Conservation (phyloP, 2,797 vertebrate genomes). For the Melanotaenia maccullochi region DNA sequence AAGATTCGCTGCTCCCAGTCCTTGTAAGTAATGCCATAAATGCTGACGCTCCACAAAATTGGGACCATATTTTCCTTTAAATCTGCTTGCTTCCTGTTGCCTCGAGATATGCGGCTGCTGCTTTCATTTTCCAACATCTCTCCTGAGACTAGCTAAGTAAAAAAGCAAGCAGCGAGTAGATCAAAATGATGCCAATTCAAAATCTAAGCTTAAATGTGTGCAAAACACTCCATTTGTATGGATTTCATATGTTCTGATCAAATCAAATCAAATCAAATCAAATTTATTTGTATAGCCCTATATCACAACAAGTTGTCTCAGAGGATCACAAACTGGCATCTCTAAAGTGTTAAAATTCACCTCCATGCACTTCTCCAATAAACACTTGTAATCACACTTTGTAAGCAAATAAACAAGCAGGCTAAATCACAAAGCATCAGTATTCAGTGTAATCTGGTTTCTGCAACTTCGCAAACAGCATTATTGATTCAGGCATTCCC, state of each 20-base stretch:
- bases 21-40: neutral
- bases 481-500: neutral
- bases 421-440: neutral
- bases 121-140: neutral
- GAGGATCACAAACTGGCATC: neutral
- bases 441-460: neutral
- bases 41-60: conserved; percentile 1
- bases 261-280: too few relatives aligned
- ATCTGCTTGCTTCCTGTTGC: conserved; percentile 8
- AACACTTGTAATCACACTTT: neutral
- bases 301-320: too few relatives aligned
- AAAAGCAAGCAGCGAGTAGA: neutral
- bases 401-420: neutral
- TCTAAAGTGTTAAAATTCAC: neutral
- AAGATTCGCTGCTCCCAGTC: neutral
- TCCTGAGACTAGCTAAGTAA: neutral
- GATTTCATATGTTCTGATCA: neutral
- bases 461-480: neutral
- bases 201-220: neutral
- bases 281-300: too few relatives aligned
- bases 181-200: neutral
- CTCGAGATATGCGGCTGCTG: conserved; percentile 1
- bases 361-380: neutral
- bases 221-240: neutral
- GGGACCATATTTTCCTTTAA: conserved; percentile 28